phyloP scores from a whole-genome alignment of 2,888 invertebrate species.

The Stenodema calcarata region DNA sequence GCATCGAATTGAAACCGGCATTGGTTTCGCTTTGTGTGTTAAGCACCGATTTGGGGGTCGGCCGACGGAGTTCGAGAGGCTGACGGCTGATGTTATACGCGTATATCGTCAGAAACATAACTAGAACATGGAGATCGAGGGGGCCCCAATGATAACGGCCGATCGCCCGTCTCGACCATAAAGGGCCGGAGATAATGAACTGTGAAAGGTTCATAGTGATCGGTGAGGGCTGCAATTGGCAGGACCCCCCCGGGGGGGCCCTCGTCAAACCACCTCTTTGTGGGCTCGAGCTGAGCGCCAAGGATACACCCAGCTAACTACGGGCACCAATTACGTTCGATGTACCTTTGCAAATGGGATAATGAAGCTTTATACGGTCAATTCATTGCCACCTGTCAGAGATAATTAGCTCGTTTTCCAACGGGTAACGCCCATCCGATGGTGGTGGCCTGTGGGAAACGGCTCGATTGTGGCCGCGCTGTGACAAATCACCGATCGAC shows the following conservation, averaged over 20 bases:
- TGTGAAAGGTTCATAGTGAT: background rate
- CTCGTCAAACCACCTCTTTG: conserved; percentile 6
- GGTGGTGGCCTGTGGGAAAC: too few relatives aligned
- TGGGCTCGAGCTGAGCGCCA: background rate
- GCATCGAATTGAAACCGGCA: too few relatives aligned
- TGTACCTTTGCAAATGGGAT: background rate
- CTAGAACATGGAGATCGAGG: too few relatives aligned
- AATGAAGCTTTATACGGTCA: background rate
- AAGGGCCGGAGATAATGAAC: background rate
- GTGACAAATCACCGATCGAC: too few relatives aligned
- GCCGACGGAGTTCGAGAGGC: too few relatives aligned
- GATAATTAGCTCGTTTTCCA: background rate
- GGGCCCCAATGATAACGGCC: background rate
- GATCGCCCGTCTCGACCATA: background rate
- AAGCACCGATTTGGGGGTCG: too few relatives aligned
- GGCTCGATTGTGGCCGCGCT: too few relatives aligned
- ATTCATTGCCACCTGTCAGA: background rate
- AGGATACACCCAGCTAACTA: background rate
- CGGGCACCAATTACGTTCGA: background rate
- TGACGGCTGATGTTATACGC: too few relatives aligned
- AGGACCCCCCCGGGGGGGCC: background rate
- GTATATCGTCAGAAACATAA: too few relatives aligned
- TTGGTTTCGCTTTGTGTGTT: too few relatives aligned
- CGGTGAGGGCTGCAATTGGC: background rate
- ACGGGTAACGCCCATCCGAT: too few relatives aligned